Percentiles rank a stretch among this genome's conserved stretches.
Evolutionary conservation across 2,888 invertebrate species (phyloP).

Genomic region (Meandrusa payeni): DNA sequence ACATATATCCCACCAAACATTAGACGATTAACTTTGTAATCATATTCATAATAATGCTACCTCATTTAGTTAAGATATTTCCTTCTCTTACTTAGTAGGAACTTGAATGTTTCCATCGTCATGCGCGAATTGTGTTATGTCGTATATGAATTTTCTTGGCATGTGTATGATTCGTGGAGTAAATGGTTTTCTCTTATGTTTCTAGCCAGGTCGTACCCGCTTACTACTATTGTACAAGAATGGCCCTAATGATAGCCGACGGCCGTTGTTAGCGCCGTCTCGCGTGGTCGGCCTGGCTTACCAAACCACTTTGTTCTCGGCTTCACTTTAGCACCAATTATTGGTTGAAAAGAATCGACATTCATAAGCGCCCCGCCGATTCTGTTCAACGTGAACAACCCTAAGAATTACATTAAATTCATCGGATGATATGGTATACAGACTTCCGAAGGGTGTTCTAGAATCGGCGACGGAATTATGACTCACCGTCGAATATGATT

Average conservation of each 20-base stretch:
- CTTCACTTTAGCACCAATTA: constrained; percentile 1
- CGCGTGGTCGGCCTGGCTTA: neutral
- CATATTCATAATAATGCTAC: constrained; percentile 73
- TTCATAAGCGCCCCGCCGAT: neutral
- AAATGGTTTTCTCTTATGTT: constrained; percentile 30
- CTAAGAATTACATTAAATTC: no score
- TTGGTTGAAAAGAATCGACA: neutral
- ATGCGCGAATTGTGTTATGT: constrained; percentile 22
- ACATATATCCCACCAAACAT: constrained; percentile 76
- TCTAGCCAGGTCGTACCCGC: neutral
- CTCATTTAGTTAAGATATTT: constrained; percentile 65
- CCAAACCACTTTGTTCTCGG: neutral
- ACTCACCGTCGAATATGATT: constrained; percentile 20
- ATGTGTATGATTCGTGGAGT: constrained; percentile 17
- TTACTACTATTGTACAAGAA: neutral
- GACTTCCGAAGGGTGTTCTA: neutral
- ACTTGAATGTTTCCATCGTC: constrained; percentile 23
- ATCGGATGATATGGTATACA: no score
- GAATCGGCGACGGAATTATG: neutral
- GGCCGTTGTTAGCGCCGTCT: neutral
- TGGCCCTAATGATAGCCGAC: neutral
- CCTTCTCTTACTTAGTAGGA: constrained; percentile 5
- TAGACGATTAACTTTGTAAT: constrained; percentile 60
- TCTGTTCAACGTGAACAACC: neutral
- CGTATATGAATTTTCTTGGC: constrained; percentile 22